Evolutionary conservation across 1,140 invertebrate genomes (phyloP), one percentile per base, ranked within the genome.

Genomic region (Prorops nasuta): DNA sequence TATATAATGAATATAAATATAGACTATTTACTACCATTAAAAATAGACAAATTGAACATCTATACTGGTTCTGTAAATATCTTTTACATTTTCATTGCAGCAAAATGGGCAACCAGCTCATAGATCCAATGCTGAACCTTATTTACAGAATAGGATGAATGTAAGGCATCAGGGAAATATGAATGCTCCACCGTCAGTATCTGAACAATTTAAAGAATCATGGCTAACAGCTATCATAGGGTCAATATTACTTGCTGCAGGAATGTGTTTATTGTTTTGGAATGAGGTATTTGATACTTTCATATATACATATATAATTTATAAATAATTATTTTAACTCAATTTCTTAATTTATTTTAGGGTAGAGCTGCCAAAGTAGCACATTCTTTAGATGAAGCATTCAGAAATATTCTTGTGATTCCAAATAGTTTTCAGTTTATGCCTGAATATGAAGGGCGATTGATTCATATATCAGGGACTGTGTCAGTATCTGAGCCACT

Each of bases 401-500:
- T 86, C 51, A 80, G 79, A 24, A 79, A 82, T 60, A 76, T 85
- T 40, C 72, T 79, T 10, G 66, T 86, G 2, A 74, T 82, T 49
- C 76, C 79, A 12, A 79, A 78, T 58, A 57, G 72, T 3, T 75
- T 83, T 37, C 74, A 79, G 8, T 59, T 83, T 16, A 74, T 82
- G 15, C 62, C 80, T 3, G 83, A 84, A 49, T 87, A 87, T 62
- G 86, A 92, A 69, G 86, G 86, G 1, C 80, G 82, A 54, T 80
- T 94, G 24, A 82, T 94, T 1, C 88, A 94, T 69, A 76, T 94
- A 3, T 82, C 80, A 39, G 91, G 90, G 0, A 77, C 81, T 15
- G 71, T 95, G 14, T 69, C 81, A 16, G 82, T 92, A 37, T 80
- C 84, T n/a, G 89, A 92, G 66, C 88, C 88, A 1, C 79, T 95